Evolutionary conservation across 2,113 vertebrate species (phyloP).

Genomic region (Menidia beryllina): DNA sequence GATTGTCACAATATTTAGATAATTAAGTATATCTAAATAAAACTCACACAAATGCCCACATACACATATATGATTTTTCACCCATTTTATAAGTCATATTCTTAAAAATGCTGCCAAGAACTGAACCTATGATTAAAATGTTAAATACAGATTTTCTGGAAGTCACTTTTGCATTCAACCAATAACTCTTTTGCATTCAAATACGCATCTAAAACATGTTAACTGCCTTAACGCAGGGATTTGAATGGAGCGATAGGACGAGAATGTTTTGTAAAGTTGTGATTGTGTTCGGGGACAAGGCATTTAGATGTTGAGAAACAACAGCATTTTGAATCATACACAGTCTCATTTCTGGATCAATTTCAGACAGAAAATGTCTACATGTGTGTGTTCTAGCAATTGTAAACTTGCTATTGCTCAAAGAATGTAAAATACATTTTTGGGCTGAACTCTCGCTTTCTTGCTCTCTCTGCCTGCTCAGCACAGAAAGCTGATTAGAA

Average conservation of each 20-base stretch:
- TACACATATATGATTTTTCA: background rate
- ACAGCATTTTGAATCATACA: constrained; percentile 54
- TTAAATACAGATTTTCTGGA: constrained; percentile 13
- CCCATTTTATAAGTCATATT: background rate
- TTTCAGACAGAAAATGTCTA: constrained; percentile 61
- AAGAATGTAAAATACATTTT: constrained; percentile 54
- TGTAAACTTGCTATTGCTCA: constrained; percentile 9
- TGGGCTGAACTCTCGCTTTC: constrained; percentile 10
- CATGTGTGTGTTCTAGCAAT: constrained; percentile 15
- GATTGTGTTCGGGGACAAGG: constrained; percentile 32
- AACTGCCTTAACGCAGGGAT: constrained; percentile 21
- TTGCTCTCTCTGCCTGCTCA: constrained; percentile 12
- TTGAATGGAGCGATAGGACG: constrained; percentile 33
- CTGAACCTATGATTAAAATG: constrained; percentile 19
- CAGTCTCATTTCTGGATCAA: constrained; percentile 60
- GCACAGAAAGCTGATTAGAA: constrained; percentile 64
- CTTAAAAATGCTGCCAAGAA: background rate
- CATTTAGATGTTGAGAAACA: constrained; percentile 53
- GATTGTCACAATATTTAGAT: background rate
- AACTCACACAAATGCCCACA: background rate
- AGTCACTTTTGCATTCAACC: constrained; percentile 7
- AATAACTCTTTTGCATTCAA: constrained; percentile 17
- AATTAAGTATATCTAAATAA: background rate
- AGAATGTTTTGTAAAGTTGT: constrained; percentile 57
- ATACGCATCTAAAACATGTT: constrained; percentile 7